Conservation (phyloP, 2,797 vertebrate species). For the Rhinella marina region DNA sequence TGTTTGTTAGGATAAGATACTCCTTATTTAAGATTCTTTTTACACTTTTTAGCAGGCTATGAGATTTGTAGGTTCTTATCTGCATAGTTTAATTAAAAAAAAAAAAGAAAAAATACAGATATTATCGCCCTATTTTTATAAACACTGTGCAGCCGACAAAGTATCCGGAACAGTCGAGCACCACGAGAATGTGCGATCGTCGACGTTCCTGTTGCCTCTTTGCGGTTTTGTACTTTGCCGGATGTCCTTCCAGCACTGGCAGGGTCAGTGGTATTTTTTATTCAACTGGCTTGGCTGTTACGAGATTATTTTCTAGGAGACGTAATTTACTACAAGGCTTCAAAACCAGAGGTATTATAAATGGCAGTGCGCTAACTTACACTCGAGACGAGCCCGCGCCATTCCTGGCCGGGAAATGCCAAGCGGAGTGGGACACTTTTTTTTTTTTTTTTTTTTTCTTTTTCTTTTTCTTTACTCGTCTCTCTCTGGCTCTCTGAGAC, state of each 20-base stretch:
- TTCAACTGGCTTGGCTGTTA: conserved; percentile 57
- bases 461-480: not conserved
- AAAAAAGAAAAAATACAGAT: conserved; percentile 61
- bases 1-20: conserved; percentile 68
- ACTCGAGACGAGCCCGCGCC: conserved; percentile 28
- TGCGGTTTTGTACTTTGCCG: conserved; percentile 2
- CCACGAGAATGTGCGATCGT: conserved; percentile 33
- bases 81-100: conserved; percentile 62
- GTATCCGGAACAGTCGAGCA: conserved; percentile 54
- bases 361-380: conserved; percentile 37
- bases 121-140: conserved; percentile 70
- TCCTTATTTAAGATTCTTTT: conserved; percentile 64
- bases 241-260: conserved; percentile 31
- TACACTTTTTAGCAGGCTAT: conserved; percentile 64
- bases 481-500: not conserved
- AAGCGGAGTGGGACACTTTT: not conserved
- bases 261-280: conserved; percentile 24
- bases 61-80: conserved; percentile 68
- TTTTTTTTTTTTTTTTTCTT: no score
- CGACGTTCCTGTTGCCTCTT: not conserved
- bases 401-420: not conserved
- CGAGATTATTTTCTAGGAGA: conserved; percentile 57
- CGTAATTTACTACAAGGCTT: conserved; percentile 48
- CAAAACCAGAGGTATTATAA: conserved; percentile 31
- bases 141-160: conserved; percentile 66